Conservation (phyloP, 2,113 vertebrate genomes). For the Gobiocypris rarus region DNA sequence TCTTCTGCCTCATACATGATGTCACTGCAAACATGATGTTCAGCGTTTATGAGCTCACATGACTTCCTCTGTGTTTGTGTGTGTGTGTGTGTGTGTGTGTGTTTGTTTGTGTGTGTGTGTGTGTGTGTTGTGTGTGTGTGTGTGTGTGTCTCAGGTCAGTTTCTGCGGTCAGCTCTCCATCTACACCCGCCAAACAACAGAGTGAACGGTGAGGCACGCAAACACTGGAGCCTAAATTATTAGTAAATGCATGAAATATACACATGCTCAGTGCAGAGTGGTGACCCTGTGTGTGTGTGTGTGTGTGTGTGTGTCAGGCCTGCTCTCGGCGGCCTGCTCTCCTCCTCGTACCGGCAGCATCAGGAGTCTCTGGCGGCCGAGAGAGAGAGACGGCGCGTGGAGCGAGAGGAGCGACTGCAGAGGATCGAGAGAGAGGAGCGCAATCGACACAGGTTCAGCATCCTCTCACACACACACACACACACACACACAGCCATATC, state of each 20-base stretch:
- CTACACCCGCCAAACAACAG: constrained; percentile 52
- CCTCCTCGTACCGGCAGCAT: constrained; percentile 94
- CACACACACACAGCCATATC: not conserved
- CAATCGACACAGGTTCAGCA: constrained; percentile 88
- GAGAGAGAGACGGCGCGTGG: constrained; percentile 88
- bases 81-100: no score
- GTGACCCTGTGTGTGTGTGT: not conserved
- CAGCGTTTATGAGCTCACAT: not conserved
- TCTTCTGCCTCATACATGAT: not conserved
- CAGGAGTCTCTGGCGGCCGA: constrained; percentile 94
- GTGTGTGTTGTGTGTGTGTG: no score
- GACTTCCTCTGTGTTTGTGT: not conserved
- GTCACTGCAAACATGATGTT: no score
- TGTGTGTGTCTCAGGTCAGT: constrained; percentile 51
- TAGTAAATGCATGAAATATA: no score
- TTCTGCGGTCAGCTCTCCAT: constrained; percentile 64
- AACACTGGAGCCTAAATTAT: no score
- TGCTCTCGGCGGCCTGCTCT: constrained; percentile 86
- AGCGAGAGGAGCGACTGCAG: constrained; percentile 93
- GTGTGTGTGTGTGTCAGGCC: constrained; percentile 64
- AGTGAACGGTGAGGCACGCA: constrained; percentile 37
- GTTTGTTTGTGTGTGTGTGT: no score
- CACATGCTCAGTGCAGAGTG: no score
- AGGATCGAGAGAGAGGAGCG: constrained; percentile 95
- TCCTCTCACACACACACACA: no score